phyloP scores from a whole-genome alignment of 2,888 invertebrate species.

The Mythimna albipuncta region DNA sequence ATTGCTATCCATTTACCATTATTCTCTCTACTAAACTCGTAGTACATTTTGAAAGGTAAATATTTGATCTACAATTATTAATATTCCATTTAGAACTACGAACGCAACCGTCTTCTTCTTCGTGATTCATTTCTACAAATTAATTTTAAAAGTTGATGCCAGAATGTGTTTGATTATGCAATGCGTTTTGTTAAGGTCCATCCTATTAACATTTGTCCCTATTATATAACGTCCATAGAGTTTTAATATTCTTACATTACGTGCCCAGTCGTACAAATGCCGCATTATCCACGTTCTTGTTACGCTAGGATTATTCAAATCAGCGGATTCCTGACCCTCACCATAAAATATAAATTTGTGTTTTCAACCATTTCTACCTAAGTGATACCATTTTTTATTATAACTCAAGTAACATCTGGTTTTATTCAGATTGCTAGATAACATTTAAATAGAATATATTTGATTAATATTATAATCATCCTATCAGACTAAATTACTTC shows the following conservation, averaged over 20 bases:
- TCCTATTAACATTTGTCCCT: conserved; percentile 37
- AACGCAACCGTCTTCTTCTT: background rate
- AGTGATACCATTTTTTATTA: background rate
- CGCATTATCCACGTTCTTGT: conserved; percentile 74
- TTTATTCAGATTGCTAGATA: background rate
- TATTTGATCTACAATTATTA: conserved; percentile 19
- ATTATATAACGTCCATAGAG: conserved; percentile 33
- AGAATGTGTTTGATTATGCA: conserved; percentile 23
- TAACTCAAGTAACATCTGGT: background rate
- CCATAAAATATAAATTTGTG: conserved; percentile 23
- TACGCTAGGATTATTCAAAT: conserved; percentile 79
- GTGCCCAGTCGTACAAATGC: conserved; percentile 70
- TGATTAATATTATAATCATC: background rate
- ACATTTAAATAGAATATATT: background rate
- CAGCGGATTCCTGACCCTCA: conserved; percentile 52
- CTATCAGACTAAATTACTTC: background rate
- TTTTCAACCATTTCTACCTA: conserved; percentile 27
- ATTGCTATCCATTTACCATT: conserved; percentile 11
- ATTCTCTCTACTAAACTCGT: background rate
- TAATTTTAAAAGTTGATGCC: conserved; percentile 3
- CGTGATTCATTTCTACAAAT: conserved; percentile 22
- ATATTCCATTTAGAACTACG: conserved; percentile 5
- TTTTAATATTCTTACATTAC: conserved; percentile 69
- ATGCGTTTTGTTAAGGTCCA: conserved; percentile 23
- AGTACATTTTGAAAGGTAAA: conserved; percentile 3